A percentile compares a stretch with the other conserved stretches of the same genome.
These are phyloP conservation scores for Beaufortia kweichowensis DNA, from an alignment of 2,113 vertebrate species.

Conservation along the genomic window DNA sequence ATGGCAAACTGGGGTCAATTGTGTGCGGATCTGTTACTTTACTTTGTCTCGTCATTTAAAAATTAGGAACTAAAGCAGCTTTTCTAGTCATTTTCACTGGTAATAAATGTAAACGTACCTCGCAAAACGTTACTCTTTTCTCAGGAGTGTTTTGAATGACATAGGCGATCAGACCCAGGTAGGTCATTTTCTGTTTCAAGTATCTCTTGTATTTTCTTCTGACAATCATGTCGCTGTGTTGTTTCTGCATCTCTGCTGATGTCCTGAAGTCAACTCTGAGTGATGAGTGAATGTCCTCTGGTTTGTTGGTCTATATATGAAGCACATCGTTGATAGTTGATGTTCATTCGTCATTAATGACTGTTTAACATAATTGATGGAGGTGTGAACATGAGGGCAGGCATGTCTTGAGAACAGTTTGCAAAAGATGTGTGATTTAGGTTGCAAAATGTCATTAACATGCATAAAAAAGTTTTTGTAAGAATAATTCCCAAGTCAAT, in stretches of 20 bases:
- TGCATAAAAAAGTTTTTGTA: too few species aligned
- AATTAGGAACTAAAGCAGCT: too few species aligned
- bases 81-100: too few species aligned
- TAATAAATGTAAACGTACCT: conserved; percentile 63
- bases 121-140: conserved; percentile 69
- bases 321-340: background rate
- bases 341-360: background rate
- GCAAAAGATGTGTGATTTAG: too few species aligned
- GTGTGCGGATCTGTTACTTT: too few species aligned
- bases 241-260: background rate
- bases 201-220: conserved; percentile 72
- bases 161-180: conserved; percentile 73
- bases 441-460: too few species aligned
- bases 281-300: background rate
- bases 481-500: too few species aligned
- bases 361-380: conserved; percentile 20
- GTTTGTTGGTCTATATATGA: conserved; percentile 1
- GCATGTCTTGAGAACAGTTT: conserved; percentile 3
- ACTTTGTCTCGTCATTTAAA: too few species aligned
- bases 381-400: conserved; percentile 8
- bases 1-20: too few species aligned
- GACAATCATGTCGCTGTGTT: background rate
- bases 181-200: conserved; percentile 74
- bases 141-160: conserved; percentile 70
- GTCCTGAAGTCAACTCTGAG: background rate